These are phyloP conservation scores for Caenorhabditis afra DNA, from an alignment of 2,888 invertebrate species.

Conservation along the genomic window DNA sequence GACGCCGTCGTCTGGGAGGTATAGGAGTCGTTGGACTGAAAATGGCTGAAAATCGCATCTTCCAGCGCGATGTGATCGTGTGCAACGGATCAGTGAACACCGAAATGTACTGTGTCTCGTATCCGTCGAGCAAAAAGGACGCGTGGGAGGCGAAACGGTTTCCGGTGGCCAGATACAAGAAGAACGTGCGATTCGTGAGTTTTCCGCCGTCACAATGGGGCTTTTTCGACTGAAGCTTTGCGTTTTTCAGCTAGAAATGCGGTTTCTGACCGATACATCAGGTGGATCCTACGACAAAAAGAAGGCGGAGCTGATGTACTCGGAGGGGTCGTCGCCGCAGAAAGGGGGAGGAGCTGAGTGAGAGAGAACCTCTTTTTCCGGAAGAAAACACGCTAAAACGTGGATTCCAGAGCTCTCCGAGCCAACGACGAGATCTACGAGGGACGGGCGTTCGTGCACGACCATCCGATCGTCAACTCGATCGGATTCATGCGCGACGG, in stretches of 20 bases:
- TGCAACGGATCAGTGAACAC: constrained; percentile 50
- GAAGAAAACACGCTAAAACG: neutral
- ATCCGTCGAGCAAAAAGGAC: constrained; percentile 59
- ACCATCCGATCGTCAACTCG: constrained; percentile 53
- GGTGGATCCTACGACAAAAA: constrained; percentile 61
- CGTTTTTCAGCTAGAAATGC: constrained; percentile 64
- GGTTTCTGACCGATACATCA: constrained; percentile 51
- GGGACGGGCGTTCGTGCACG: constrained; percentile 59
- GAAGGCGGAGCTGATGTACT: constrained; percentile 51
- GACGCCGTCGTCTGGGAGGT: constrained; percentile 49
- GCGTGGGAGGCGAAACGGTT: constrained; percentile 51
- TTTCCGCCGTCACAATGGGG: no score
- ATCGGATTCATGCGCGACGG: constrained; percentile 60
- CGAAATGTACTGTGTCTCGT: constrained; percentile 63
- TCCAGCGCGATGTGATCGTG: constrained; percentile 59
- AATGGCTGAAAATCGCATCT: constrained; percentile 10
- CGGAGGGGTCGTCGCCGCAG: constrained; percentile 1
- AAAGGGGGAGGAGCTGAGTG: constrained; percentile 18
- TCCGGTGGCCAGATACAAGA: constrained; percentile 62
- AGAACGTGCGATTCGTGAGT: constrained; percentile 65
- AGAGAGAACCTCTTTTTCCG: neutral
- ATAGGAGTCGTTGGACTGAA: neutral
- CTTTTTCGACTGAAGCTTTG: no score
- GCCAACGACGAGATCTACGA: constrained; percentile 64
- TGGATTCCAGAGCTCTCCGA: constrained; percentile 19